These are phyloP conservation scores for Tenualosa thibaudeaui DNA, from an alignment of 2,797 vertebrate species.

Conservation along the genomic window DNA sequence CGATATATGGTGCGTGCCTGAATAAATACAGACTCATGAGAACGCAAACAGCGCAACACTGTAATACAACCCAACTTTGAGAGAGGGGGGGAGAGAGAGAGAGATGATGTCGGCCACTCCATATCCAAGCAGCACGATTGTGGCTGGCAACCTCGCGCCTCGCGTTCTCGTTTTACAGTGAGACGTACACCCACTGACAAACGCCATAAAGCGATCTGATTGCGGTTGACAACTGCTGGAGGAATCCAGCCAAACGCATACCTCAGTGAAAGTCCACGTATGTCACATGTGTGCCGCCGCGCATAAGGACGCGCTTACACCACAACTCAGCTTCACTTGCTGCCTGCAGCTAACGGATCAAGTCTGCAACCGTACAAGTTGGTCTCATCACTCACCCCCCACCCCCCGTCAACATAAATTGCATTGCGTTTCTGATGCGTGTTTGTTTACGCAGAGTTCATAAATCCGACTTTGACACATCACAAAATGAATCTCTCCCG, in stretches of 20 bases:
- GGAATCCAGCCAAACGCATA: slow-evolving; percentile 48
- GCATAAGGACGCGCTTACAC: slow-evolving; percentile 31
- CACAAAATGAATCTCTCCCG: slow-evolving; percentile 22
- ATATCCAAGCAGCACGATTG: slow-evolving; percentile 46
- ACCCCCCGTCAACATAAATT: background rate
- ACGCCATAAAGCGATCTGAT: slow-evolving; percentile 50
- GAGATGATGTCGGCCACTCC: slow-evolving; percentile 39
- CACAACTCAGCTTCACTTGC: background rate
- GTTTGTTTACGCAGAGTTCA: slow-evolving; percentile 24
- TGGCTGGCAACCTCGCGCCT: slow-evolving; percentile 27
- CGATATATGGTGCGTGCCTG: slow-evolving; percentile 64
- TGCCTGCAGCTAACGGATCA: background rate
- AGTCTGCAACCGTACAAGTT: background rate
- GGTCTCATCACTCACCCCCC: background rate
- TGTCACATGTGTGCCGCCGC: slow-evolving; percentile 44
- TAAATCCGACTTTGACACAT: slow-evolving; percentile 9
- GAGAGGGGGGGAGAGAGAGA: slow-evolving; percentile 39
- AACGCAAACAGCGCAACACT: slow-evolving; percentile 58
- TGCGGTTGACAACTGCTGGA: slow-evolving; percentile 50
- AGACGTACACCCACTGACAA: slow-evolving; percentile 38
- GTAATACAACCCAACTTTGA: slow-evolving; percentile 61
- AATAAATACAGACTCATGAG: slow-evolving; percentile 69
- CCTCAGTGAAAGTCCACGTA: slow-evolving; percentile 55
- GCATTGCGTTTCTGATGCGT: background rate
- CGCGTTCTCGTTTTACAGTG: slow-evolving; percentile 55